Evolutionary conservation across 2,797 vertebrate species (phyloP).

Genomic region (Columba guinea): DNA sequence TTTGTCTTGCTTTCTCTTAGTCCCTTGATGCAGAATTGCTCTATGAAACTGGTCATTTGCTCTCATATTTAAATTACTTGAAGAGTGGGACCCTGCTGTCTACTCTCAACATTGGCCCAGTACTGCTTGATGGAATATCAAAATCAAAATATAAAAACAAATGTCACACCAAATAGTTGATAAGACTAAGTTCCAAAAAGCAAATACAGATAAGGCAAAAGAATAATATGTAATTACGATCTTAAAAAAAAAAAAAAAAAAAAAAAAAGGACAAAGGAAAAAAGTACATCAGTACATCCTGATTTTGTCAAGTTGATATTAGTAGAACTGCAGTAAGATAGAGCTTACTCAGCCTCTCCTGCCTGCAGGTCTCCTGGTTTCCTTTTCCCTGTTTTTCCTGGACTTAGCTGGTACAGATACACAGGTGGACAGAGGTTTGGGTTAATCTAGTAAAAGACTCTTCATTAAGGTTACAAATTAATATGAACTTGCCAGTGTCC

Average conservation of each 20-base stretch:
- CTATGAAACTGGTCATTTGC: not conserved
- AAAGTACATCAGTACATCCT: not conserved
- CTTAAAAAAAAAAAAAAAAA: fast-evolving
- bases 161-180: not conserved
- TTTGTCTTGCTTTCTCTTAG: not conserved
- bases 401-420: not conserved
- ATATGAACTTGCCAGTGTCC: not conserved
- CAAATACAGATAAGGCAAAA: not conserved
- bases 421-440: not conserved
- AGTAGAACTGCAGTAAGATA: not conserved
- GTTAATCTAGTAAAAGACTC: not conserved
- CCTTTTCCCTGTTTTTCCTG: not conserved
- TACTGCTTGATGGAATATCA: not conserved
- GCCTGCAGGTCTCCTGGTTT: not conserved
- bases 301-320: not conserved
- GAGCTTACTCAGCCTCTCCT: not conserved
- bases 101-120: not conserved
- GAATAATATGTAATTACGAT: not conserved
- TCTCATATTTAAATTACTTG: not conserved
- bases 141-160: not conserved
- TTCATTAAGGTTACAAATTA: not conserved
- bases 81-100: not conserved
- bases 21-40: not conserved
- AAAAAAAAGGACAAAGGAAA: not conserved
- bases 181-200: not conserved